Evolutionary conservation across 2,113 vertebrate species (phyloP), one percentile per base, ranked within the genome.

Genomic region (Lates calcarifer): DNA sequence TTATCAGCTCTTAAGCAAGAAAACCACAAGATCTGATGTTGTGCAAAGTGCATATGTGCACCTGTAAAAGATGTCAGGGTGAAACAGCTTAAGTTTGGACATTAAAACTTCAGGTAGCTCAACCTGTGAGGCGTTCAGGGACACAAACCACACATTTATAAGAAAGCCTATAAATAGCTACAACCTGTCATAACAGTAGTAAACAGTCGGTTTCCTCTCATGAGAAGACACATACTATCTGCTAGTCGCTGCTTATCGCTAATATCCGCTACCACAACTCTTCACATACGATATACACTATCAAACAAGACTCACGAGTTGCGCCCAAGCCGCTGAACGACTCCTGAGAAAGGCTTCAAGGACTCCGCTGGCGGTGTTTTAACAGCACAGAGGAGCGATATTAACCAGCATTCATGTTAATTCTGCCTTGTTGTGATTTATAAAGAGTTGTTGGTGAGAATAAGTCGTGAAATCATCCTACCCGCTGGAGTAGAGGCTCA

Each of bases 401-500:
- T 6, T 3, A 31, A n/a, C 5, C 8, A 3, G 8, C 39, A 4
- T 28, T 9, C 11, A 41, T 0, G 33, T 15, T 22, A 4, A 20
- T 6, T 2, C 2, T n/a, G 55, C 22, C 45, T 47, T 8, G n/a
- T n/a, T n/a, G n/a, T n/a, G n/a, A n/a, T n/a, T 22, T 22, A 8
- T 1, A 22, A 2, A 6, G 47, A 51, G 8, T 22, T 2, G 47
- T 53, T 3, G 33, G 29, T 57, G 20, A 51, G n/a, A 29, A 1
- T 0, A 5, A 26, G 31, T 3, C 11, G 0, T 43, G 17, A 37
- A 65, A 33, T 49, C 20, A 14, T 56, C 84, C 70, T 91, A 90
- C 88, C 90, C 86, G 78, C 74, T 4, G 65, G 15, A 77, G 77
- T 22, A 9, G 76, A 62, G 63, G 58, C 20, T 78, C 56, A 41